phyloP scores from a whole-genome alignment of 2,888 invertebrate genomes.

The Mythimna pallens region DNA sequence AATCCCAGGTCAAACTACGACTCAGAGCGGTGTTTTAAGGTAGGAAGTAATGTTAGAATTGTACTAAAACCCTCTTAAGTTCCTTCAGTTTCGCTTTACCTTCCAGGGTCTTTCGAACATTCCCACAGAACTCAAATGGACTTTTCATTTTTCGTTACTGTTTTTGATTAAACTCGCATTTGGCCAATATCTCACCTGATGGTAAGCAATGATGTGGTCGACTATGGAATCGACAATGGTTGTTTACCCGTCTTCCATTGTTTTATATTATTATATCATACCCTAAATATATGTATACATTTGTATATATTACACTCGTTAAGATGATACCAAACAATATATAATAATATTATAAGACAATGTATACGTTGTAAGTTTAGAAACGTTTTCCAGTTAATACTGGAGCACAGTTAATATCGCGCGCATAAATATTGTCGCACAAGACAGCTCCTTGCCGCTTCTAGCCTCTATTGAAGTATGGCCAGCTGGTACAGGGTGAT shows the following conservation, averaged over 20 bases:
- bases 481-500: slow-evolving; percentile 78
- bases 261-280: neutral
- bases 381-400: slow-evolving; percentile 81
- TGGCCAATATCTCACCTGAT: neutral
- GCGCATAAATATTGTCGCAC: slow-evolving; percentile 90
- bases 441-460: slow-evolving; percentile 87
- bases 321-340: slow-evolving; percentile 32
- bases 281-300: neutral
- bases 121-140: no score
- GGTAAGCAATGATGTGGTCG: neutral
- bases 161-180: no score
- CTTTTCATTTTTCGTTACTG: no score
- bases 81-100: no score
- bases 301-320: slow-evolving; percentile 2
- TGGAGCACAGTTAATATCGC: slow-evolving; percentile 88
- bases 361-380: slow-evolving; percentile 69
- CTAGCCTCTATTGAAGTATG: slow-evolving; percentile 89
- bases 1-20: no score
- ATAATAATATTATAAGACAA: slow-evolving; percentile 64
- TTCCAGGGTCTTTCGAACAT: no score
- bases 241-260: no score
- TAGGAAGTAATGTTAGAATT: no score
- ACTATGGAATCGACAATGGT: no score
- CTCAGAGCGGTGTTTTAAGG: no score
- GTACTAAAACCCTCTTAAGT: no score